Conservation (phyloP, 1,140 invertebrate species). For the Luehdorfia chinensis region DNA sequence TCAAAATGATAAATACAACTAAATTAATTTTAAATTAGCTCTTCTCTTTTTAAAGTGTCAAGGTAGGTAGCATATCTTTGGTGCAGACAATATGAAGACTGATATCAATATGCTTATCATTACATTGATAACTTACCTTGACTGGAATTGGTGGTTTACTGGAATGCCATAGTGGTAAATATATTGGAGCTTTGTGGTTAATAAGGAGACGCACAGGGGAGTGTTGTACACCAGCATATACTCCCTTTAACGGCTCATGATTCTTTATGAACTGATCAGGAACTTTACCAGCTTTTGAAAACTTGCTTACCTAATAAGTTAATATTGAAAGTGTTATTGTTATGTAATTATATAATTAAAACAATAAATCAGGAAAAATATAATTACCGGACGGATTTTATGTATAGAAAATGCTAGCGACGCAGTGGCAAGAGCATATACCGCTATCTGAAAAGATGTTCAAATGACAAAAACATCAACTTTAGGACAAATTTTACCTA, state of each 20-base stretch:
- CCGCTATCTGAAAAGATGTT: conserved; percentile 67
- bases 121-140: conserved; percentile 48
- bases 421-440: conserved; percentile 70
- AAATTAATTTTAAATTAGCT: too few species aligned
- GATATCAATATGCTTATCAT: too few species aligned
- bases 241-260: conserved; percentile 60
- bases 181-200: conserved; percentile 67
- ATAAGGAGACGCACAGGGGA: conserved; percentile 60
- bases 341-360: conserved; percentile 39
- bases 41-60: too few species aligned
- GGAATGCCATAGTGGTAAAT: conserved; percentile 74
- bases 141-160: conserved; percentile 72
- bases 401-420: conserved; percentile 66
- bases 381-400: conserved; percentile 73
- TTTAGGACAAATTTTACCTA: conserved; percentile 6
- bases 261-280: conserved; percentile 66
- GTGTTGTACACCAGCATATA: conserved; percentile 61
- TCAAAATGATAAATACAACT: too few species aligned
- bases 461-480: conserved; percentile 29
- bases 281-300: conserved; percentile 67
- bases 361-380: conserved; percentile 12
- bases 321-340: conserved; percentile 27
- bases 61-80: too few species aligned
- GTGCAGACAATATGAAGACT: too few species aligned
- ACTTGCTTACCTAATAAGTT: conserved; percentile 71